Conservation (phyloP, 2,797 vertebrate genomes). For the Lagodon rhomboides region DNA sequence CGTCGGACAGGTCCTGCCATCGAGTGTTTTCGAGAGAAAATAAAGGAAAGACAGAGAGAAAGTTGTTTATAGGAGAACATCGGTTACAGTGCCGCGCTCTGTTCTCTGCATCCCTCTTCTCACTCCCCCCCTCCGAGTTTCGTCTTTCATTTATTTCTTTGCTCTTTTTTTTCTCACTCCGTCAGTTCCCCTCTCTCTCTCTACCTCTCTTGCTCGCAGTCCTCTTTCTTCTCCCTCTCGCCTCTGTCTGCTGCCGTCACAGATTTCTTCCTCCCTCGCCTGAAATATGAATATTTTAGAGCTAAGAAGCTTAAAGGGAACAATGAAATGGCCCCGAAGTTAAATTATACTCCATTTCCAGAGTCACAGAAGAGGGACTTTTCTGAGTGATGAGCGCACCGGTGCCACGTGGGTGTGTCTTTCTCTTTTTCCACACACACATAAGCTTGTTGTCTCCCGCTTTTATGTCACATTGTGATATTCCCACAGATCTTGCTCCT, state of each 20-base stretch:
- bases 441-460: slow-evolving; percentile 47
- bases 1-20: slow-evolving; percentile 61
- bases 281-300: slow-evolving; percentile 89
- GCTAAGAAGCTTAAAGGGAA: slow-evolving; percentile 88
- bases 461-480: slow-evolving; percentile 47
- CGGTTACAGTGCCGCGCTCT: slow-evolving; percentile 68
- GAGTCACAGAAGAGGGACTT: slow-evolving; percentile 76
- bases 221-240: slow-evolving; percentile 63
- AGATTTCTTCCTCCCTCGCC: slow-evolving; percentile 79
- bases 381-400: slow-evolving; percentile 70
- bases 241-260: slow-evolving; percentile 76
- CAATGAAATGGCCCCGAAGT: slow-evolving; percentile 86
- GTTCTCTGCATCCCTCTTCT: slow-evolving; percentile 47
- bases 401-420: slow-evolving; percentile 58
- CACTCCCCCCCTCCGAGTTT: slow-evolving; percentile 42
- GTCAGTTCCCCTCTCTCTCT: slow-evolving; percentile 59
- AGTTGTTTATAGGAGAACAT: slow-evolving; percentile 76
- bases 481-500: slow-evolving; percentile 43
- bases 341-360: slow-evolving; percentile 86
- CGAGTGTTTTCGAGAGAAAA: slow-evolving; percentile 60
- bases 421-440: slow-evolving; percentile 42
- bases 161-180: slow-evolving; percentile 65
- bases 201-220: slow-evolving; percentile 54
- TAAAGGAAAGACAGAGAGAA: slow-evolving; percentile 58
- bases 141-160: slow-evolving; percentile 69